Evolutionary conservation across 2,113 vertebrate genomes (phyloP).

Genomic region (Xenopus laevis): DNA sequence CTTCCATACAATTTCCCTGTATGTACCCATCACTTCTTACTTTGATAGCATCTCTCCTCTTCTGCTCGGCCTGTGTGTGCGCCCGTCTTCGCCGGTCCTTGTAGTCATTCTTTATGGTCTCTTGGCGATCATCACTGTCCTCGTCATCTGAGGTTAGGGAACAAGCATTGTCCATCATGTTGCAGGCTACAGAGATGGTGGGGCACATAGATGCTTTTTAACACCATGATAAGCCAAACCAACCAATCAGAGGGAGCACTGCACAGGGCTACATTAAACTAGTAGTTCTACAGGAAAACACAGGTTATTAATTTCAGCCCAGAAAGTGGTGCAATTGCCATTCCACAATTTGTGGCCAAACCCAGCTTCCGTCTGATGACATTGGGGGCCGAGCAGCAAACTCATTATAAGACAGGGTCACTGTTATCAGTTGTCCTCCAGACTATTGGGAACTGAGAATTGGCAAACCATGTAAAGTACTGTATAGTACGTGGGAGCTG

Average conservation of each 20-base stretch:
- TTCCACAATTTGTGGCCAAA: no score
- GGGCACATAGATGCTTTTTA: slow-evolving; percentile 15
- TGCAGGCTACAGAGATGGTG: slow-evolving; percentile 29
- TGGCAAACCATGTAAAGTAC: no score
- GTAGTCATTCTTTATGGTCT: slow-evolving; percentile 84
- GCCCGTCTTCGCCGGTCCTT: slow-evolving; percentile 88
- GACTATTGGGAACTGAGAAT: no score
- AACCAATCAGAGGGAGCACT: background rate
- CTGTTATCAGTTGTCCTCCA: no score
- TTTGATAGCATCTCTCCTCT: slow-evolving; percentile 92
- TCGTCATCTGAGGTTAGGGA: slow-evolving; percentile 78
- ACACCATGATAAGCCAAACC: background rate
- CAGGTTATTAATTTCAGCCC: no score
- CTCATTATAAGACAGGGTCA: no score
- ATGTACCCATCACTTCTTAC: slow-evolving; percentile 52
- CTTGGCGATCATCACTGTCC: slow-evolving; percentile 93
- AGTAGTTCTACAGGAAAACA: no score
- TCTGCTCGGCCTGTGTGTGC: slow-evolving; percentile 92
- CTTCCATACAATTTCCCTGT: background rate
- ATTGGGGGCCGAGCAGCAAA: no score
- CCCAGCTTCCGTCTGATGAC: no score
- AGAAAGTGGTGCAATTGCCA: no score
- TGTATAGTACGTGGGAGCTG: no score
- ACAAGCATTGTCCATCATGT: slow-evolving; percentile 44
- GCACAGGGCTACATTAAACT: no score